Evolutionary conservation across 2,113 vertebrate genomes (phyloP), one percentile per base, ranked within the genome.

Genomic region (Aramus guarauna): DNA sequence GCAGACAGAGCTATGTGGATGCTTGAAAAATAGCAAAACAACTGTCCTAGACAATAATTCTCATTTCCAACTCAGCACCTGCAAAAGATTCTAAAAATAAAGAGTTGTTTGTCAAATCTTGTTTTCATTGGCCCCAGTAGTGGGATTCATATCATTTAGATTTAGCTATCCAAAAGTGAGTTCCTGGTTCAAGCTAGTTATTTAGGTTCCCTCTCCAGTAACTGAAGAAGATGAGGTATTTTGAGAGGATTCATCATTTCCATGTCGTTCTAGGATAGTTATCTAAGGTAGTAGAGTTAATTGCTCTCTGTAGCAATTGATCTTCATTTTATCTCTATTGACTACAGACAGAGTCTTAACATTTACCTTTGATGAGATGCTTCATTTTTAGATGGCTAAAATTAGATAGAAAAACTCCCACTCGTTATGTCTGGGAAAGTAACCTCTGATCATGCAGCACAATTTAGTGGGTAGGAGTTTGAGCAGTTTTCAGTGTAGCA

Each of bases 291-390:
- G 80, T 77, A 92, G 56, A 93, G 82, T 80, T 95, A 96, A 96
- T 94, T 94, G 60, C 62, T 90, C 93, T 90, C 92, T 90, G 60
- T 55, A 96, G 84, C 34, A 94, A 87, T 94, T 91, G 84, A 85
- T 96, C 91, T 97, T 96, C 56, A 76, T 94, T 96, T 94, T 94
- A 60, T 91, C 83, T 92, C 56, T 91, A 52, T 85, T 95, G 90
- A 91, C 80, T 79, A 81, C 80, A 96, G 79, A 73, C 36, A 77
- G 60, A 85, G 56, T 72, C 79, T 94, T 91, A 97, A 93, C 69
- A 85, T 85, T 94, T 91, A 84, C 80, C 58, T 95, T 85, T 93
- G 62, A 91, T 90, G 77, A 82, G 77, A 85, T 93, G 63, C 73
- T 95, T 92, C 73, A 69, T 90, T 96, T 93, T 71, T 56, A 93